Evolutionary conservation across 2,888 invertebrate genomes (phyloP).

Genomic region (Polydrusus cervinus): DNA sequence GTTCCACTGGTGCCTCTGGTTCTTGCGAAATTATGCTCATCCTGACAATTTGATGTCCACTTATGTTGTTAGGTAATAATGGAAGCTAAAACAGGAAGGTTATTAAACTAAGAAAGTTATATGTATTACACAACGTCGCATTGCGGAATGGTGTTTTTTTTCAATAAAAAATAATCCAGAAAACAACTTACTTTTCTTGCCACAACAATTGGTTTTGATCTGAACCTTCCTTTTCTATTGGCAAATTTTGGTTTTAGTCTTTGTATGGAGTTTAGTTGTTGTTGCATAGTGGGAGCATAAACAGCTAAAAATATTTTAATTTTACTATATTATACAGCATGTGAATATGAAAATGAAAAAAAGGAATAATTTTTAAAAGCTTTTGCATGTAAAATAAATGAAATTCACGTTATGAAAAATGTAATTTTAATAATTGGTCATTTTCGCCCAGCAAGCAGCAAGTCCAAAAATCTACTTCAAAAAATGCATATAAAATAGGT

Average conservation of each 20-base stretch:
- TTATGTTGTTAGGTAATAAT: constrained; percentile 75
- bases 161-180: too few relatives aligned
- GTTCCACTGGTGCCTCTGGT: constrained; percentile 8
- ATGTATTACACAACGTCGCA: too few relatives aligned
- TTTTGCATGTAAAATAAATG: too few relatives aligned
- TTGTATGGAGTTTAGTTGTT: constrained; percentile 64
- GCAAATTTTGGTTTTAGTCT: constrained; percentile 68
- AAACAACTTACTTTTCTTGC: constrained; percentile 74
- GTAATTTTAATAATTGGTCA: too few relatives aligned
- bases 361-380: too few relatives aligned
- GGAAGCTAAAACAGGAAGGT: constrained; percentile 72
- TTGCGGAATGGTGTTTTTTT: too few relatives aligned
- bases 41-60: constrained; percentile 71
- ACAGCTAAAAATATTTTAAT: constrained; percentile 50
- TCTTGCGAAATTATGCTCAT: constrained; percentile 70
- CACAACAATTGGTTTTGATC: constrained; percentile 80
- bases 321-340: background rate
- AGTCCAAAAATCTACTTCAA: too few relatives aligned
- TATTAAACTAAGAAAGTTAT: too few relatives aligned
- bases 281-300: constrained; percentile 45
- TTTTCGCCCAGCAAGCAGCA: too few relatives aligned
- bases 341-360: background rate
- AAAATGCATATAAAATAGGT: too few relatives aligned
- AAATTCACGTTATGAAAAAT: too few relatives aligned
- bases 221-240: constrained; percentile 69